phyloP scores from a whole-genome alignment of 1,140 invertebrate species.

The Platorchestia sp. region DNA sequence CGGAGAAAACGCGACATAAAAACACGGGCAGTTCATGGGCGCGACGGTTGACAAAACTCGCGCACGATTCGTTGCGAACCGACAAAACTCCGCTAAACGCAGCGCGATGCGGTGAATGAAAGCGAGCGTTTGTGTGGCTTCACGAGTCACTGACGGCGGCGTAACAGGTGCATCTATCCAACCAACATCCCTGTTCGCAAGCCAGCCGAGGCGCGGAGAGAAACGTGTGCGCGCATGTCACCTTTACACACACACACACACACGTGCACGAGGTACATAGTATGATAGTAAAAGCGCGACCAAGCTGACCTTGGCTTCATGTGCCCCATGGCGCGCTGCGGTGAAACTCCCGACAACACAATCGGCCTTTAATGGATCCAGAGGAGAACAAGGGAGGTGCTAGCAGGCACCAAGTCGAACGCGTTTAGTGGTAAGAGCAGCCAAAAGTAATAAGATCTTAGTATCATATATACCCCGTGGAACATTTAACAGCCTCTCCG shows the following conservation, averaged over 20 bases:
- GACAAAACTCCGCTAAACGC: neutral
- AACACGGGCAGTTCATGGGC: neutral
- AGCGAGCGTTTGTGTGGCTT: neutral
- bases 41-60: neutral
- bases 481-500: no score
- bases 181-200: neutral
- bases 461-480: neutral
- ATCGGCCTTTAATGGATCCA: no score
- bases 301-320: neutral
- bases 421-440: neutral
- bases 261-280: neutral
- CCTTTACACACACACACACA: neutral
- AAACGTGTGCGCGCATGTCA: neutral
- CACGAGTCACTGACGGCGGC: neutral
- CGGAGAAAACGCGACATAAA: neutral
- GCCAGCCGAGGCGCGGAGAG: neutral
- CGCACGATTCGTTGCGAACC: neutral
- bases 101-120: neutral
- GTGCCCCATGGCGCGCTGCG: neutral
- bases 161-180: constrained; percentile 6
- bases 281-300: neutral
- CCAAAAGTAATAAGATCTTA: neutral
- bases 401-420: neutral
- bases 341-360: neutral
- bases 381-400: no score